phyloP scores from a whole-genome alignment of 2,888 invertebrate genomes.

The Plemyria rubiginata region DNA sequence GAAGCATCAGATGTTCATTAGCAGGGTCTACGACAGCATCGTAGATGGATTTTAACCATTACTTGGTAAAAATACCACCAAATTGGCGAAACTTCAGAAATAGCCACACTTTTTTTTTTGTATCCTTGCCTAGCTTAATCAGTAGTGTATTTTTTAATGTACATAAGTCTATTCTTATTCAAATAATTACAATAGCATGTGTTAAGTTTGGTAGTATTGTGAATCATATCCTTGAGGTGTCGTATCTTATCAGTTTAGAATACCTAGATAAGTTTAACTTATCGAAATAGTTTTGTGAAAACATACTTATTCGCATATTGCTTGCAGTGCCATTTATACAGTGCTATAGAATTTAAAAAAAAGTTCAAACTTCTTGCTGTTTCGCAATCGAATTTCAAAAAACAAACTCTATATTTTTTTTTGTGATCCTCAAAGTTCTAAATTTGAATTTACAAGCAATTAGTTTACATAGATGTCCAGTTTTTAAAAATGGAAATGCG shows the following conservation, averaged over 20 bases:
- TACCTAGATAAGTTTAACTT: constrained; percentile 72
- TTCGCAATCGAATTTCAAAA: constrained; percentile 12
- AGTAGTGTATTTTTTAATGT: background rate
- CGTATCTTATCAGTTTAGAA: constrained; percentile 74
- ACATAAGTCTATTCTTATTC: background rate
- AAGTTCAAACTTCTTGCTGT: constrained; percentile 16
- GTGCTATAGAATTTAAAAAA: constrained; percentile 17
- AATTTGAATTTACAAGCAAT: background rate
- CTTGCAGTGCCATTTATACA: constrained; percentile 41
- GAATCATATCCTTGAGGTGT: constrained; percentile 70
- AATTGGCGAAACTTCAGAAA: too few species aligned
- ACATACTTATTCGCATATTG: constrained; percentile 59
- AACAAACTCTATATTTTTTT: background rate
- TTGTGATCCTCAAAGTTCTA: background rate
- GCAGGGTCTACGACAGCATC: too few species aligned
- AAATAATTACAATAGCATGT: background rate
- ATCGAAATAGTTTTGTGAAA: constrained; percentile 69
- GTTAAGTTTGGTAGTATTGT: constrained; percentile 35
- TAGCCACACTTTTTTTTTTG: too few species aligned
- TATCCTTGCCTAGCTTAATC: background rate
- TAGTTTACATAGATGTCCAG: constrained; percentile 17
- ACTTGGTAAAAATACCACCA: too few species aligned
- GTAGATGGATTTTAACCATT: too few species aligned
- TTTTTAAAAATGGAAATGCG: constrained; percentile 33
- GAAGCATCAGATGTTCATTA: too few species aligned